A percentile compares a stretch with the other conserved stretches of the same genome.
phyloP scores from a whole-genome alignment of 2,113 vertebrate genomes.

The Pangasianodon gigas region DNA sequence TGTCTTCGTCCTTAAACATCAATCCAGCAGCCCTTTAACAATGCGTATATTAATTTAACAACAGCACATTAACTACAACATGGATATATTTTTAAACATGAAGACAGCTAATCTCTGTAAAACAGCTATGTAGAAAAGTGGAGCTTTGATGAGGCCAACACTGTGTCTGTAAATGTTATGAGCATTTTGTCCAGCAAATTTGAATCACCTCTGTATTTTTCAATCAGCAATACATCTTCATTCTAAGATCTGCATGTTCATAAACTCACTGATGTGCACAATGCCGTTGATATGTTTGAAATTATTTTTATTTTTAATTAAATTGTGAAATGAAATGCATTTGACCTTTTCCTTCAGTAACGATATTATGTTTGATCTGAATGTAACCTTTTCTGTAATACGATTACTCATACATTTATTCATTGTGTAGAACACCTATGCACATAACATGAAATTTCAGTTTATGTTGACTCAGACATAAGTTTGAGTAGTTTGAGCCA shows the following conservation, averaged over 20 bases:
- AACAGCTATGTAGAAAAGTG: background rate
- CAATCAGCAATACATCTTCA: conserved; percentile 13
- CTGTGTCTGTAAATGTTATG: background rate
- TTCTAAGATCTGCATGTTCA: background rate
- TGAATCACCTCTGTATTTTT: background rate
- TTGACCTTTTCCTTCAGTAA: conserved; percentile 30
- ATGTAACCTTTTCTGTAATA: conserved; percentile 20
- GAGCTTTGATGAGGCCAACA: conserved; percentile 23
- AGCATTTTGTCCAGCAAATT: background rate
- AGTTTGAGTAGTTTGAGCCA: too few relatives aligned
- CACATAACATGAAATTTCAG: background rate
- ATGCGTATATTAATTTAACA: conserved; percentile 51
- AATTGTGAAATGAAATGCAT: conserved; percentile 38
- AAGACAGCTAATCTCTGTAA: conserved; percentile 51
- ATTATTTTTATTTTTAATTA: conserved; percentile 46
- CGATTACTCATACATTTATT: conserved; percentile 17
- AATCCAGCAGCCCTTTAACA: conserved; percentile 20
- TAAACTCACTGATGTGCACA: background rate
- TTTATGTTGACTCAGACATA: background rate
- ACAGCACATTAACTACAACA: conserved; percentile 31
- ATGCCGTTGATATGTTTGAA: conserved; percentile 3
- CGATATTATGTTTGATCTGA: background rate
- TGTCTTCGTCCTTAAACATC: conserved; percentile 12
- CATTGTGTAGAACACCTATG: background rate
- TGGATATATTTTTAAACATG: conserved; percentile 70